Conservation (phyloP, 2,797 vertebrate species). For the Anguilla marmorata region DNA sequence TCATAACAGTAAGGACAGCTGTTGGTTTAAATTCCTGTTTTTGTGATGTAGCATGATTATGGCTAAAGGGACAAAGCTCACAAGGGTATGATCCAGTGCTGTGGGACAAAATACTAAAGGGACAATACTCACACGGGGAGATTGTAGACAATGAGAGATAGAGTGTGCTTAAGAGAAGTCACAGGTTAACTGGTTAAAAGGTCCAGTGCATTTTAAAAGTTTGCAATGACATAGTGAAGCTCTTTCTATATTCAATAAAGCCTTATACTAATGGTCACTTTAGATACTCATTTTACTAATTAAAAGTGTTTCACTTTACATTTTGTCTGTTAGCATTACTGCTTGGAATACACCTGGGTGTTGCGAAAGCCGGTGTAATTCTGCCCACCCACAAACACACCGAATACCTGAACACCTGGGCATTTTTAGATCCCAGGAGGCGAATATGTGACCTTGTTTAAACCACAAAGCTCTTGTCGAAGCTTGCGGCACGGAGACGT, state of each 20-base stretch:
- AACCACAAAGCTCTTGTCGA: conserved; percentile 2
- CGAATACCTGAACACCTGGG: conserved; percentile 16
- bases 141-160: background rate
- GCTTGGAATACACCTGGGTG: conserved; percentile 40
- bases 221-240: background rate
- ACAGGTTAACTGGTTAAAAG: background rate
- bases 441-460: conserved; percentile 8
- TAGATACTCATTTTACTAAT: conserved; percentile 37
- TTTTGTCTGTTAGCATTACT: conserved; percentile 41
- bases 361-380: conserved; percentile 40
- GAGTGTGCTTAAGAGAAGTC: background rate
- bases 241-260: conserved; percentile 11
- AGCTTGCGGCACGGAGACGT: conserved; percentile 6
- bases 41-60: background rate
- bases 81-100: background rate
- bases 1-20: background rate
- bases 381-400: conserved; percentile 29
- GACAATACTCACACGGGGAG: background rate
- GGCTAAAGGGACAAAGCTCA: conserved; percentile 1
- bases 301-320: conserved; percentile 51
- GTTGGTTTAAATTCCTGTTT: conserved; percentile 15
- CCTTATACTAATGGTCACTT: conserved; percentile 30
- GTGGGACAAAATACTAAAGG: background rate
- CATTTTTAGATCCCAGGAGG: background rate
- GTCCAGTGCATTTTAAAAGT: background rate